phyloP scores from a whole-genome alignment of 1,140 invertebrate genomes.

The Pollicipes pollicipes region DNA sequence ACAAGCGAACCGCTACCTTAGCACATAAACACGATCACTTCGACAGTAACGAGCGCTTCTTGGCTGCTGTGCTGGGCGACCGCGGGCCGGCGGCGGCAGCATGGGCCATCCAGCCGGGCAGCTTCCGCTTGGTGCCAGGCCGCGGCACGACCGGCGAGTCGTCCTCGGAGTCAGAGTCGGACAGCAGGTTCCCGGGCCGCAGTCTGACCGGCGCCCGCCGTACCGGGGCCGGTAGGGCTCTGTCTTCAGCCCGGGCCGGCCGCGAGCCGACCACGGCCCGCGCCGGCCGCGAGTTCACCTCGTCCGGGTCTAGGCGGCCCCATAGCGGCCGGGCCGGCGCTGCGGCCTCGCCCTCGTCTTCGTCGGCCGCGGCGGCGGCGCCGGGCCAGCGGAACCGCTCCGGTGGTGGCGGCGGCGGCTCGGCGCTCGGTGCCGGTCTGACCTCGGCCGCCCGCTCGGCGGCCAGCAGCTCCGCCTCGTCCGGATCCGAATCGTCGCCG shows the following conservation, averaged over 20 bases:
- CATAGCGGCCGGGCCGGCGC: background rate
- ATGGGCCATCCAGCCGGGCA: background rate
- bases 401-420: background rate
- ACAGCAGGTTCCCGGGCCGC: background rate
- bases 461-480: background rate
- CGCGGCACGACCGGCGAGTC: background rate
- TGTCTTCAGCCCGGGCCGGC: background rate
- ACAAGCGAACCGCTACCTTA: too few species aligned
- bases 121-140: background rate
- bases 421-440: background rate
- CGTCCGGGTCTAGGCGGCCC: background rate
- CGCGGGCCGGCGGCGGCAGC: too few species aligned
- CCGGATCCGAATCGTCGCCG: slow-evolving; percentile 1
- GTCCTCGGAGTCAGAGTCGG: background rate
- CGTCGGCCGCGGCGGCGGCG: background rate
- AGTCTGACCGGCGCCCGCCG: too few species aligned
- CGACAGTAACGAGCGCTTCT: background rate
- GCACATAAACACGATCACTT: too few species aligned
- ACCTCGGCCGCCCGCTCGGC: background rate
- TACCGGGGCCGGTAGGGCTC: too few species aligned
- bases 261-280: too few species aligned
- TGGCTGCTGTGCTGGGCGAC: background rate
- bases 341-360: background rate
- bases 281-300: background rate
- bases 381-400: background rate